A percentile compares a stretch with the other conserved stretches of the same genome.
phyloP scores from a whole-genome alignment of 2,113 vertebrate genomes.

The Neoarius graeffei region DNA sequence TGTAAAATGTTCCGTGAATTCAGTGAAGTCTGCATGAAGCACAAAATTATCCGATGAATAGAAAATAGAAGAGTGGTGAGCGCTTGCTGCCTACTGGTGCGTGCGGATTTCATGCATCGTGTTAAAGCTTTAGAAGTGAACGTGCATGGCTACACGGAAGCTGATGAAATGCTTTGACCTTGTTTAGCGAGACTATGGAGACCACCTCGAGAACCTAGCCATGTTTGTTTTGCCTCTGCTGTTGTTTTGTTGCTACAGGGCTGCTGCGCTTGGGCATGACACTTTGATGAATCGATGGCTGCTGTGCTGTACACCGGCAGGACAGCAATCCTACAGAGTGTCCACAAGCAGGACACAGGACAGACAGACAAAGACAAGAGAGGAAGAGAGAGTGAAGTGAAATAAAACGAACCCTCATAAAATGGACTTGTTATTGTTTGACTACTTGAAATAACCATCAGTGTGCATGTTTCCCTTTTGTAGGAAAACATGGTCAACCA shows the following conservation, averaged over 20 bases:
- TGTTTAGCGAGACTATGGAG: slow-evolving; percentile 58
- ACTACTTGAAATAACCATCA: background rate
- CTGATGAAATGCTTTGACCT: slow-evolving; percentile 63
- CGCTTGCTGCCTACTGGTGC: slow-evolving; percentile 50
- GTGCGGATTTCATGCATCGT: background rate
- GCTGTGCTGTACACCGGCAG: slow-evolving; percentile 54
- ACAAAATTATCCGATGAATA: slow-evolving; percentile 35
- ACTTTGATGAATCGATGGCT: slow-evolving; percentile 73
- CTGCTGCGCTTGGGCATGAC: slow-evolving; percentile 60
- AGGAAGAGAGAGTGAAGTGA: slow-evolving; percentile 24
- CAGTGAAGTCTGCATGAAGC: background rate
- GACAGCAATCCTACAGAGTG: slow-evolving; percentile 60
- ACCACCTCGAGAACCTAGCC: slow-evolving; percentile 52
- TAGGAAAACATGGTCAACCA: background rate
- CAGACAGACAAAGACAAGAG: slow-evolving; percentile 46
- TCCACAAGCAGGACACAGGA: slow-evolving; percentile 42
- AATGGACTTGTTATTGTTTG: background rate
- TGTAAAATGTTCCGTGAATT: slow-evolving; percentile 12
- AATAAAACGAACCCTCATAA: background rate
- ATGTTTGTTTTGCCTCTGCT: slow-evolving; percentile 65
- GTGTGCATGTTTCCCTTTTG: background rate
- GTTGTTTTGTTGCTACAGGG: slow-evolving; percentile 66
- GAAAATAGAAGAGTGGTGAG: slow-evolving; percentile 35
- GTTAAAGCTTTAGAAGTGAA: slow-evolving; percentile 4
- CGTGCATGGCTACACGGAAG: slow-evolving; percentile 50